Evolutionary conservation across 2,888 invertebrate genomes (phyloP), one percentile per base, ranked within the genome.

Genomic region (Craniophora ligustri): DNA sequence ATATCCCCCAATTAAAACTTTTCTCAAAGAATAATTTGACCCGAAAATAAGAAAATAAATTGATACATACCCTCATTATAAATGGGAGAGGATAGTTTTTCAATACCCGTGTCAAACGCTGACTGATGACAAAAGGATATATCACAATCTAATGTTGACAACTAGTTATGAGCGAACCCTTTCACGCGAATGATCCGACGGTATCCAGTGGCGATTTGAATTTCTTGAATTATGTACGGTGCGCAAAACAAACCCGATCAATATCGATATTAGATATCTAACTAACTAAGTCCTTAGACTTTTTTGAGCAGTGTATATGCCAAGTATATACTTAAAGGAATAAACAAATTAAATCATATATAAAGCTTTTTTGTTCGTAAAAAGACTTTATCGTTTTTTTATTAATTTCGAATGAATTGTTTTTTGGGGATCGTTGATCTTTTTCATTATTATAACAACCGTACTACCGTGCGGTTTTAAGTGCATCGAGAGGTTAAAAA

Each of bases 121-220:
- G 38, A 36, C 6, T 13, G 8, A 5, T 48, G 32, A 56, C 44
- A 57, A 55, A 55, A 44, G 30, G 31, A 63, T 64, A 68, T 32
- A 40, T 72, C 49, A 64, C 54, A 49, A 55, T 72, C 31, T 57
- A 53, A 57, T 44, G 19, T 39, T 61, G 62, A 61, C 55, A 53
- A 30, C 41, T 38, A 48, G 56, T 50, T 36, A 59, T 50, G 23
- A 31, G 34, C 26, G 18, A 32, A 21, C 31, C 45, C 44, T 13
- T 50, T 28, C 34, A 31, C n/a, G 21, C 56, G 47, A 63, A 39
- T 51, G 34, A 64, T 63, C 14, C 30, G 32, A 8, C n/a, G 41
- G 45, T 47, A 59, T 69, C 64, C 31, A 30, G 47, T 69, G 23
- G 23, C 38, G 55, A 50, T 61, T 50, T 62, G 34, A 65, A 57